These are phyloP conservation scores for Premnoplex brunnescens DNA, from an alignment of 2,797 vertebrate species.

Conservation along the genomic window DNA sequence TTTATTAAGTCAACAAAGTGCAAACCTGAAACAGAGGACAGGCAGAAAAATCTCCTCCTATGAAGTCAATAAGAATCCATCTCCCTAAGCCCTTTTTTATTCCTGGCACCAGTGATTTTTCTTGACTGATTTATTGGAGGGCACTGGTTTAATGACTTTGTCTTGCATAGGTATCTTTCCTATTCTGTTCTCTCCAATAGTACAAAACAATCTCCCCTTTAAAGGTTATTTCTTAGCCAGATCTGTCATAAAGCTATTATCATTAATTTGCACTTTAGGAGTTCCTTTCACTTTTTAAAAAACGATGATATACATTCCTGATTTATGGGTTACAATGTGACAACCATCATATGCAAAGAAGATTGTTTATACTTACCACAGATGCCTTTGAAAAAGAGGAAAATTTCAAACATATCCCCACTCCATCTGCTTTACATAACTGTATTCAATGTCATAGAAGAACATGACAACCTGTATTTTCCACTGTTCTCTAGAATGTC, in stretches of 20 bases:
- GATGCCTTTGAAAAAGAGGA: neutral
- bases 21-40: slow-evolving; percentile 56
- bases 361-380: slow-evolving; percentile 34
- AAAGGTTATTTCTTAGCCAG: slow-evolving; percentile 19
- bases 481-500: neutral
- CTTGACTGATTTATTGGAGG: slow-evolving; percentile 65
- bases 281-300: slow-evolving; percentile 17
- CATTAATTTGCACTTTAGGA: slow-evolving; percentile 22
- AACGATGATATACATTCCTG: neutral
- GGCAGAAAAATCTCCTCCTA: slow-evolving; percentile 60
- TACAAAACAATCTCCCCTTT: neutral
- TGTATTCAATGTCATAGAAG: neutral
- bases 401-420: neutral
- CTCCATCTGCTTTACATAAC: neutral
- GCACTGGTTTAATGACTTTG: slow-evolving; percentile 65
- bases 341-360: slow-evolving; percentile 8
- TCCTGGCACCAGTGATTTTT: slow-evolving; percentile 67
- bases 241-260: neutral
- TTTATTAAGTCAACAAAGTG: slow-evolving; percentile 67
- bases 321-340: neutral
- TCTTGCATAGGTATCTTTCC: slow-evolving; percentile 68
- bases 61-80: slow-evolving; percentile 76
- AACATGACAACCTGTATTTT: neutral
- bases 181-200: slow-evolving; percentile 18
- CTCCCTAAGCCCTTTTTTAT: slow-evolving; percentile 70